phyloP scores from a whole-genome alignment of 2,888 invertebrate genomes.

The Lepidochrysops patricia region DNA sequence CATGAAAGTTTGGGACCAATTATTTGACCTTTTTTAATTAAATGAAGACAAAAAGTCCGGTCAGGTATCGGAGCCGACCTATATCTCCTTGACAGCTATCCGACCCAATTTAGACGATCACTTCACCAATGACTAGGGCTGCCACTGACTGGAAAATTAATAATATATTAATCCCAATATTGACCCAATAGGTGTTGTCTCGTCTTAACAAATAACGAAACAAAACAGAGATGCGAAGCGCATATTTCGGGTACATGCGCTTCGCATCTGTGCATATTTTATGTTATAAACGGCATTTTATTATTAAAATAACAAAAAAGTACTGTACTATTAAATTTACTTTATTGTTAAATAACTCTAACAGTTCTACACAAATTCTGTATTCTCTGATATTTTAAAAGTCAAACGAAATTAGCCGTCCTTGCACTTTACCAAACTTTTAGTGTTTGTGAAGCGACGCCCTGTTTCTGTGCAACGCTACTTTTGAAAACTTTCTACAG shows the following conservation, averaged over 20 bases:
- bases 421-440: neutral
- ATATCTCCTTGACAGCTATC: constrained; percentile 21
- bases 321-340: no score
- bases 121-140: constrained; percentile 16
- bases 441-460: neutral
- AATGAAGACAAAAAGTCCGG: constrained; percentile 16
- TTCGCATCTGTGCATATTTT: no score
- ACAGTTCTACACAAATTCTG: no score
- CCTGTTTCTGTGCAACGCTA: neutral
- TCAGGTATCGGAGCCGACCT: constrained; percentile 15
- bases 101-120: constrained; percentile 29
- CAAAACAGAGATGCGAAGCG: no score
- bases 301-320: no score
- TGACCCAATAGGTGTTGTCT: no score
- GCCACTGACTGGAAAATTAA: neutral
- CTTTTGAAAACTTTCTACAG: neutral
- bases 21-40: constrained; percentile 4
- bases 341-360: no score
- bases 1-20: neutral
- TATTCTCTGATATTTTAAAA: neutral
- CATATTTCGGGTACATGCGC: no score
- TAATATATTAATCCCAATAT: no score
- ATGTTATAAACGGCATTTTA: no score
- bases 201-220: no score
- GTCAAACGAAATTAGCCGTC: neutral